Conservation (phyloP, 2,888 invertebrate genomes). For the Amorpha juglandis region DNA sequence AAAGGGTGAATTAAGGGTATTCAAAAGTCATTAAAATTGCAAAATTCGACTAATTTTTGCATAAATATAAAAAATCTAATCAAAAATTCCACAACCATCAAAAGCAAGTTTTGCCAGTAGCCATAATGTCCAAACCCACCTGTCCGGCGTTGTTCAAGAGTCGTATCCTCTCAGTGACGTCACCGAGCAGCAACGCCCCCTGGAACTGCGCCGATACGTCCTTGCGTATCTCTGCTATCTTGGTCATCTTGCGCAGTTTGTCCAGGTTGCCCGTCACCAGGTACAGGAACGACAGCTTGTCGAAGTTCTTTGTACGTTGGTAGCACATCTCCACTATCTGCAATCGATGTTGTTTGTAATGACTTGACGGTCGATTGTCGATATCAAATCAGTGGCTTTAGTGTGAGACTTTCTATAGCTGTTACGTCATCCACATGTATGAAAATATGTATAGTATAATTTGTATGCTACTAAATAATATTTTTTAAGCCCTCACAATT, state of each 20-base stretch:
- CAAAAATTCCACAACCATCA: too few relatives aligned
- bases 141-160: constrained; percentile 90
- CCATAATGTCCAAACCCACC: constrained; percentile 45
- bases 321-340: constrained; percentile 99
- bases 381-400: background rate
- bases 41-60: too few relatives aligned
- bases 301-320: constrained; percentile 99
- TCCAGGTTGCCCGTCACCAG: constrained; percentile 99
- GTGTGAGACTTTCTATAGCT: background rate
- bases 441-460: too few relatives aligned
- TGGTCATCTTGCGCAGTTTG: constrained; percentile 99
- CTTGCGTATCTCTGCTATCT: constrained; percentile 99
- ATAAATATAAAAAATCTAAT: too few relatives aligned
- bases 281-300: constrained; percentile 98
- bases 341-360: background rate
- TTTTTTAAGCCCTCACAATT: too few relatives aligned
- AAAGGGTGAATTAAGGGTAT: too few relatives aligned
- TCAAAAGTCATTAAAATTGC: too few relatives aligned
- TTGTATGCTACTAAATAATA: too few relatives aligned
- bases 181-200: constrained; percentile 95
- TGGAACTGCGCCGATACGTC: constrained; percentile 98
- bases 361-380: background rate
- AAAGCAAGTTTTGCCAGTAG: too few relatives aligned
- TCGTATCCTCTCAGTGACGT: constrained; percentile 94
- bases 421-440: too few relatives aligned